Conservation (phyloP, 2,113 vertebrate species). For the Aphyosemion australe region DNA sequence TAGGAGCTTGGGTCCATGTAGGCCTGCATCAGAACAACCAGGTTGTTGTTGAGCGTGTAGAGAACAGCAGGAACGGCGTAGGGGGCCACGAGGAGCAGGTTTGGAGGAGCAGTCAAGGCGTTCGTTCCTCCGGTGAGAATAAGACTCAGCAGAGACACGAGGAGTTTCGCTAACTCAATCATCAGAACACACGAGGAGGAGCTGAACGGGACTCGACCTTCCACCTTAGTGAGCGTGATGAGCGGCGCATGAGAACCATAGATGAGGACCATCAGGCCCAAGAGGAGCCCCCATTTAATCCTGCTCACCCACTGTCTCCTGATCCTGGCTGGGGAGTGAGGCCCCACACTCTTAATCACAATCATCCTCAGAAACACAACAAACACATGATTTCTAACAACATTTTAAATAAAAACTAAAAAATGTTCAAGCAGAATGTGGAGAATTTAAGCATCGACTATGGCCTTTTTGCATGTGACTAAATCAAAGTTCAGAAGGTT, state of each 20-base stretch:
- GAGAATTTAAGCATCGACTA: background rate
- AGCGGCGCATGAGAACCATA: slow-evolving; percentile 93
- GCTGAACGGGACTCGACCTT: slow-evolving; percentile 86
- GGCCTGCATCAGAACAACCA: slow-evolving; percentile 91
- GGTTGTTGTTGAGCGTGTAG: slow-evolving; percentile 93
- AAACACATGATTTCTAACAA: slow-evolving; percentile 20
- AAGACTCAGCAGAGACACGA: slow-evolving; percentile 75
- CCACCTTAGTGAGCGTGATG: slow-evolving; percentile 85
- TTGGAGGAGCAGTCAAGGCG: background rate
- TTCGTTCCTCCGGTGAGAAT: slow-evolving; percentile 62
- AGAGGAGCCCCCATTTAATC: slow-evolving; percentile 82
- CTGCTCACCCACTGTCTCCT: slow-evolving; percentile 44
- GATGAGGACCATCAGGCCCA: slow-evolving; percentile 84
- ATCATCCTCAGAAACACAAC: slow-evolving; percentile 67
- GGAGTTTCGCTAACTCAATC: slow-evolving; percentile 86
- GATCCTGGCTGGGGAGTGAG: slow-evolving; percentile 29
- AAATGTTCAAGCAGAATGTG: background rate
- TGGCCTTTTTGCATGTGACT: background rate
- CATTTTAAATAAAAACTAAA: no score
- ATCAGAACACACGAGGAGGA: slow-evolving; percentile 86
- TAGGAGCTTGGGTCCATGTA: slow-evolving; percentile 96
- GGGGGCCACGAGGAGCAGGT: slow-evolving; percentile 71
- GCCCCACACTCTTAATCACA: slow-evolving; percentile 58
- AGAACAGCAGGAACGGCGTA: slow-evolving; percentile 89
- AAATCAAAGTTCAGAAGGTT: slow-evolving; percentile 5